A percentile compares a stretch with the other conserved stretches of the same genome.
Evolutionary conservation across 1,140 invertebrate genomes (phyloP).

Genomic region (Piezodorus guildinii): DNA sequence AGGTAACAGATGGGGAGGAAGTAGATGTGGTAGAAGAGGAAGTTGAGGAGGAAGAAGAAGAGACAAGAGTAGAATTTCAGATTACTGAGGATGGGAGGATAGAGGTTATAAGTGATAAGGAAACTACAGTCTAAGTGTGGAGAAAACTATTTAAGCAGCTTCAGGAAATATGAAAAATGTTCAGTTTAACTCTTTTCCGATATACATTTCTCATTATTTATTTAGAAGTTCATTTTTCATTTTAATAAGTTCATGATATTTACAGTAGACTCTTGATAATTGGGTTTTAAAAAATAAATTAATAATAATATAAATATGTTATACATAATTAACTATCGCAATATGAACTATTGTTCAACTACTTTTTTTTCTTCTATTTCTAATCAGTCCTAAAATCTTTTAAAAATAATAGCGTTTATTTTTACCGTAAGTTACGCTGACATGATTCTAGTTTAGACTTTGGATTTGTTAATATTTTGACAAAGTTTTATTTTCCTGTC

Average conservation of each 20-base stretch:
- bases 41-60: slow-evolving; percentile 20
- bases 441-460: too few relatives aligned
- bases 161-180: neutral
- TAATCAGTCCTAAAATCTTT: too few relatives aligned
- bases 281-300: neutral
- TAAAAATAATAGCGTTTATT: too few relatives aligned
- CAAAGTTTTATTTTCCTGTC: too few relatives aligned
- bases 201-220: neutral
- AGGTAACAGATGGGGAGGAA: slow-evolving; percentile 16
- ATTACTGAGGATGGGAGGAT: slow-evolving; percentile 31
- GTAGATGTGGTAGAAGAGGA: slow-evolving; percentile 26
- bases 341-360: too few relatives aligned
- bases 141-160: neutral
- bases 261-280: neutral
- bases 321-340: too few relatives aligned
- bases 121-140: slow-evolving; percentile 29
- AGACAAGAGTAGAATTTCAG: slow-evolving; percentile 28
- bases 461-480: too few relatives aligned
- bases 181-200: neutral
- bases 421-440: too few relatives aligned
- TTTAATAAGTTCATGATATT: neutral
- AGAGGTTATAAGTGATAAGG: slow-evolving; percentile 30
- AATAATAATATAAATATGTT: neutral
- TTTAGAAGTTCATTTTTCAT: neutral
- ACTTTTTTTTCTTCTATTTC: too few relatives aligned